A percentile compares a stretch with the other conserved stretches of the same genome.
These are phyloP conservation scores for Deilephila elpenor DNA, from an alignment of 2,888 invertebrate species.

Conservation along the genomic window DNA sequence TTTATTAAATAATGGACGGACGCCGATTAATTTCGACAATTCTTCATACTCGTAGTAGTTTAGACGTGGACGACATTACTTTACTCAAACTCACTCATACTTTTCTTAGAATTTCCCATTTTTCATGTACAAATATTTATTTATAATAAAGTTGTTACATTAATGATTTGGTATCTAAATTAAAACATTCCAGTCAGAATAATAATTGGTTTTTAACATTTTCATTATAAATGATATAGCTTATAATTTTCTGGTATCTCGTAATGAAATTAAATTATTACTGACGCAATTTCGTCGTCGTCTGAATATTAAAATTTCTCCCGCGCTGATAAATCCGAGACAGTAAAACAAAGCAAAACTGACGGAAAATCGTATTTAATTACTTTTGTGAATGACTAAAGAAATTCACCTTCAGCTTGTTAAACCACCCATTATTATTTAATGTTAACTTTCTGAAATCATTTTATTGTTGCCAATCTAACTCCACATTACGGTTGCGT, in stretches of 20 bases:
- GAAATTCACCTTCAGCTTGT: slow-evolving; percentile 15
- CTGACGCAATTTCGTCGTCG: not conserved
- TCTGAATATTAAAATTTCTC: not conserved
- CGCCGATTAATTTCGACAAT: not conserved
- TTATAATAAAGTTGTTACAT: too few relatives aligned
- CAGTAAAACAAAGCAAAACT: slow-evolving; percentile 9
- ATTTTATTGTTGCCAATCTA: slow-evolving; percentile 11
- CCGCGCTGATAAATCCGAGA: not conserved
- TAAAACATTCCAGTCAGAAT: too few relatives aligned
- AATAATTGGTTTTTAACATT: too few relatives aligned
- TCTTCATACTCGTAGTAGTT: slow-evolving; percentile 24
- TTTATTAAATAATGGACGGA: not conserved
- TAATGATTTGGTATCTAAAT: too few relatives aligned
- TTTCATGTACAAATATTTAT: too few relatives aligned
- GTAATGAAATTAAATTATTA: slow-evolving; percentile 10
- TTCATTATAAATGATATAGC: too few relatives aligned
- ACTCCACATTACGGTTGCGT: slow-evolving; percentile 14
- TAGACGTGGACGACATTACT: slow-evolving; percentile 34
- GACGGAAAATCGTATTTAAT: slow-evolving; percentile 33
- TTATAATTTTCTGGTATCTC: slow-evolving; percentile 46
- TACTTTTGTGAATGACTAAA: slow-evolving; percentile 17
- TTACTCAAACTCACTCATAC: slow-evolving; percentile 41
- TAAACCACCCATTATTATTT: slow-evolving; percentile 23
- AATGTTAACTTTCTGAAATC: slow-evolving; percentile 6
- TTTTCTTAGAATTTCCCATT: not conserved